Conservation (phyloP, 2,113 vertebrate species). For the Recurvirostra avosetta region DNA sequence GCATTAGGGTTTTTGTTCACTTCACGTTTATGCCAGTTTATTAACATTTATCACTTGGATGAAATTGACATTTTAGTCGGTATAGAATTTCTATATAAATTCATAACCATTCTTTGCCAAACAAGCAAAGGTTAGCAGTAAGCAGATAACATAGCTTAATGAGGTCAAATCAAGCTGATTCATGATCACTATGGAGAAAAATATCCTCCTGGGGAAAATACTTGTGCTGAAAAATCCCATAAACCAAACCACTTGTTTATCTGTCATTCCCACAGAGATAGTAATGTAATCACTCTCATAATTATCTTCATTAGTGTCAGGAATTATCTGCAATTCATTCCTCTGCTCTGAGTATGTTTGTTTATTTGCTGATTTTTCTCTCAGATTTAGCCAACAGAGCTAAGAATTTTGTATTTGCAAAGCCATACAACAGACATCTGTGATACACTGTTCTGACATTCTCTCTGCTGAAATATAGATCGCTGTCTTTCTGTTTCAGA, state of each 20-base stretch:
- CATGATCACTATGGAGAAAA: slow-evolving; percentile 74
- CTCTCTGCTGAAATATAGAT: slow-evolving; percentile 72
- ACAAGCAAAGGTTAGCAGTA: slow-evolving; percentile 69
- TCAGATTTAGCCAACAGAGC: slow-evolving; percentile 75
- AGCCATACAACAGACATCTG: slow-evolving; percentile 72
- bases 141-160: slow-evolving; percentile 73
- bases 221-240: slow-evolving; percentile 83
- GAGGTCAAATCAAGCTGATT: slow-evolving; percentile 78
- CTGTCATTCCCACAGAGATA: slow-evolving; percentile 98
- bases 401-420: slow-evolving; percentile 71
- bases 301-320: slow-evolving; percentile 98
- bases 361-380: slow-evolving; percentile 78
- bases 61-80: slow-evolving; percentile 40
- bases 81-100: slow-evolving; percentile 43
- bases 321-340: slow-evolving; percentile 93
- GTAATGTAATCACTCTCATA: slow-evolving; percentile 97
- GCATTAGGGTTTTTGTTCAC: neutral
- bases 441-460: slow-evolving; percentile 69
- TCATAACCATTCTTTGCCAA: slow-evolving; percentile 55
- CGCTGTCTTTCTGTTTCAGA: slow-evolving; percentile 78
- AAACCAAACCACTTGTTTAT: slow-evolving; percentile 95
- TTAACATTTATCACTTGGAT: slow-evolving; percentile 58
- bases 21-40: slow-evolving; percentile 41
- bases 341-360: slow-evolving; percentile 82
- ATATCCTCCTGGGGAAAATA: slow-evolving; percentile 79